Evolutionary conservation across 2,888 invertebrate species (phyloP), one percentile per base, ranked within the genome.

Genomic region (Campopleginae sp.): DNA sequence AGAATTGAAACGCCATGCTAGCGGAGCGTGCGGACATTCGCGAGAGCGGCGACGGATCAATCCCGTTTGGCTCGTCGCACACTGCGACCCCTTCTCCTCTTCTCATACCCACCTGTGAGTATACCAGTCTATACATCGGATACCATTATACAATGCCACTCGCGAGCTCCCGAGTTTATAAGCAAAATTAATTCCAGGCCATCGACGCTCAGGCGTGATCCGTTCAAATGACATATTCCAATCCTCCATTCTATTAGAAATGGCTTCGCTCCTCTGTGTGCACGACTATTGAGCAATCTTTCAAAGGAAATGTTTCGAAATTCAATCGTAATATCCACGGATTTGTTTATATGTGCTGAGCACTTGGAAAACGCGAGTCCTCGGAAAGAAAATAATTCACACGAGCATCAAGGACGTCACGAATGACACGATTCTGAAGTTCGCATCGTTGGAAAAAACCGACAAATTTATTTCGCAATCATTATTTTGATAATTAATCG

Each of bases 21-120:
- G 70, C 19, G 33, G 61, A 61, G 54, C 71, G 61, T 48, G 71
- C 27, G 68, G 46, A 58, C 44, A 70, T 48, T 63, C 77, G 54
- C 33, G 46, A 58, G 27, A 54, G 46, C 46, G 78, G 78, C 66
- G 58, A 78, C 61, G 78, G 48, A 83, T 78, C 71, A 58, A 83
- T 66, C 54, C 61, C 77, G 77, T 44, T 82, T 54, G 44, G 63
- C 58, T 54, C 78, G 5, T 38, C 42, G 17, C 70, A 61, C 48
- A 38, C 17, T 61, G 23, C 58, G 27, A 10, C 23, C 54, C 23
- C 10, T 19, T 0, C 10, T n/a, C 3, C 3, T 1, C 23, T 27
- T 27, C 46, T 44, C 38, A 5, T 42, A 44, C 19, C 38, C 31
- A 63, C 31, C 31, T 46, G 33, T 46, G 10, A 46, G 6, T n/a